Percentiles rank a stretch among this genome's conserved stretches.
Evolutionary conservation across 1,140 invertebrate genomes (phyloP).

Genomic region (Drosophila kanapiae): DNA sequence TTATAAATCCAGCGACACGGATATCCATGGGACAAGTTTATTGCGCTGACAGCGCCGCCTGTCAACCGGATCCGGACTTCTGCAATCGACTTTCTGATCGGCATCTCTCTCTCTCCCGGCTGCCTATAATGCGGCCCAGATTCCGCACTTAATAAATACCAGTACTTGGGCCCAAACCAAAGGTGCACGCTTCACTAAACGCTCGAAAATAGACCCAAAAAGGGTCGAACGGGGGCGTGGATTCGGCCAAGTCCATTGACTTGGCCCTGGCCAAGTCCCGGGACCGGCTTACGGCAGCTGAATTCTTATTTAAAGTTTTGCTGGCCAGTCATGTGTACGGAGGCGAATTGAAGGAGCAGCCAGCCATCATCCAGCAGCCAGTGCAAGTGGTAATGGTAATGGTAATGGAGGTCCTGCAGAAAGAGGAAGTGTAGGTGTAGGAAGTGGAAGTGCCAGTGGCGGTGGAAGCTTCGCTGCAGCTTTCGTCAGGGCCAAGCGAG

Average conservation of each 20-base stretch:
- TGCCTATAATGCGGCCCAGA: conserved; percentile 46
- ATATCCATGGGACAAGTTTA: conserved; percentile 58
- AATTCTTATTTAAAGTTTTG: conserved; percentile 74
- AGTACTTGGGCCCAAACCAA: conserved; percentile 65
- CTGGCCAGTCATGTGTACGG: conserved; percentile 77
- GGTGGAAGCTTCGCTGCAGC: conserved; percentile 20
- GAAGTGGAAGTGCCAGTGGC: background rate
- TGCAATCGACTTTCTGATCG: conserved; percentile 56
- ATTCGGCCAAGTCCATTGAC: conserved; percentile 64
- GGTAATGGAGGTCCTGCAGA: conserved; percentile 33
- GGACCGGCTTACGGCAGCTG: conserved; percentile 25
- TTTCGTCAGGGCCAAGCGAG: conserved; percentile 47
- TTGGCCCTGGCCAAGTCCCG: conserved; percentile 37
- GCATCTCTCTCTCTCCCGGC: conserved; percentile 2
- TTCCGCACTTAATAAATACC: conserved; percentile 74
- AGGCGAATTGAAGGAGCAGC: conserved; percentile 57
- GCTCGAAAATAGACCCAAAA: conserved; percentile 58
- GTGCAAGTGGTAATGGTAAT: conserved; percentile 52
- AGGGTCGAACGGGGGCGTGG: conserved; percentile 13
- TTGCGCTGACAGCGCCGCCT: conserved; percentile 50
- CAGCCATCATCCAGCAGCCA: conserved; percentile 18
- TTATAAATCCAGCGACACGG: conserved; percentile 62
- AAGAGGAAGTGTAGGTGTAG: conserved; percentile 6
- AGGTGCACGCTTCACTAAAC: conserved; percentile 68
- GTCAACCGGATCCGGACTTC: conserved; percentile 46